Evolutionary conservation across 2,113 vertebrate genomes (phyloP), one percentile per base, ranked within the genome.

Genomic region (Oncorhynchus clarkii): DNA sequence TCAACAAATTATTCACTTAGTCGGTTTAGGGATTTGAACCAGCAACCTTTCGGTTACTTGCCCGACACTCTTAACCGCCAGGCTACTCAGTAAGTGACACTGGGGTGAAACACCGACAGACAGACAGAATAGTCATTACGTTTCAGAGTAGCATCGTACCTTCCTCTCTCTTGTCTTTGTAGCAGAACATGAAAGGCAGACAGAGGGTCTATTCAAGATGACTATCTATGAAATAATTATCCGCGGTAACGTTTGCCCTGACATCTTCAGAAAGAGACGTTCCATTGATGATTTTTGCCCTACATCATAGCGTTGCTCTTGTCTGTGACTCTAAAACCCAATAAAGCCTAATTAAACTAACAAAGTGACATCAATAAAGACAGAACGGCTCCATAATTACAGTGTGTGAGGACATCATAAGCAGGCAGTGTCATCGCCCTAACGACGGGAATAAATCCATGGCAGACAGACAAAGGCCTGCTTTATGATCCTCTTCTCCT

Each of bases 401-500:
- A 85, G 86, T 80, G 88, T 73, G 84, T 86, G 84, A 89, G 90
- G 91, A 93, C 91, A 89, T 93, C 90, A 91, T 92, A 92, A 92
- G 90, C 91, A 88, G 90, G 86, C 82, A 67, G 88, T 90, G 90
- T 89, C 88, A 89, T 45, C 9, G 39, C 39, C 39, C 39, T 93
- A 93, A 93, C 88, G 86, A 93, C 93, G 88, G 90, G 78, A 85
- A 92, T 94, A 93, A 93, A 94, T 94, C 90, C 84, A 92, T 89
- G 82, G 84, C 78, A 45, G 9, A 2, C 39, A 91, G 91, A 93
- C 93, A 92, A 93, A 90, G 89, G 74, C n/a, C 70, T 71, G 67
- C 85, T 92, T 93, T 93, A 92, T 82, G 86, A 92, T 84, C 81
- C 39, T 45, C 39, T 45, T 45, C 39, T 45, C 9, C 39, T 45